Evolutionary conservation across 2,113 vertebrate genomes (phyloP), one percentile per base, ranked within the genome.

Genomic region (Nesoenas mayeri): DNA sequence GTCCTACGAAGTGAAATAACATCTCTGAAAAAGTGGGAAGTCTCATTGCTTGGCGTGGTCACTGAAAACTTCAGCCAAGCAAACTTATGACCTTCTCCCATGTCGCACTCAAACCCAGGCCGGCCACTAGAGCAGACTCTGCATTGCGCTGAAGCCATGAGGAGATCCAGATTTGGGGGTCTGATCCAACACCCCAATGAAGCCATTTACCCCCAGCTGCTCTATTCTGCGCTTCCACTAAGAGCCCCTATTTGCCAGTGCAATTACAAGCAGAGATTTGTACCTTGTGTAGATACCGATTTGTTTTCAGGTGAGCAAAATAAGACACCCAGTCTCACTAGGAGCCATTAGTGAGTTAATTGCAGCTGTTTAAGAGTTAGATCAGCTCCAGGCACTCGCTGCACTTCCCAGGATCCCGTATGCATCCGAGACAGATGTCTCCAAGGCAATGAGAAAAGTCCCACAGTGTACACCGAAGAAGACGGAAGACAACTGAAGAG

Each of bases 21-120:
- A 95, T 91, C 80, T 62, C 77, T 50, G 57, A 87, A 95, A 95
- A 94, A 96, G 86, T 91, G 89, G 84, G 96, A 96, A 96, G 94
- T 96, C 86, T 96, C 96, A 84, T 72, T 88, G 92, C 75, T 97
- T 96, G 93, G 92, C 85, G 65, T 15, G 29, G 96, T 9, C 77
- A 34, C 66, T 87, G 65, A 65, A 89, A 94, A 86, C 58, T 82
- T 47, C 83, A 91, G 93, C 92, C 91, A 94, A 91, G 89, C 88
- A 96, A 93, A 96, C 93, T 92, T 93, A 26, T 20, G 95, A 96
- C 91, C 91, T 91, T 62, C 81, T 92, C 77, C 73, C 69, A 7
- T 47, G 65, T 92, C 88, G 91, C 79, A 79, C 58, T 91, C 67
- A 40, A 88, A 60, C 34, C 62, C 72, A 84, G 36, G 64, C 81